Evolutionary conservation across 2,888 invertebrate species (phyloP), one percentile per base, ranked within the genome.

Genomic region (Dasysyrphus tricinctus): DNA sequence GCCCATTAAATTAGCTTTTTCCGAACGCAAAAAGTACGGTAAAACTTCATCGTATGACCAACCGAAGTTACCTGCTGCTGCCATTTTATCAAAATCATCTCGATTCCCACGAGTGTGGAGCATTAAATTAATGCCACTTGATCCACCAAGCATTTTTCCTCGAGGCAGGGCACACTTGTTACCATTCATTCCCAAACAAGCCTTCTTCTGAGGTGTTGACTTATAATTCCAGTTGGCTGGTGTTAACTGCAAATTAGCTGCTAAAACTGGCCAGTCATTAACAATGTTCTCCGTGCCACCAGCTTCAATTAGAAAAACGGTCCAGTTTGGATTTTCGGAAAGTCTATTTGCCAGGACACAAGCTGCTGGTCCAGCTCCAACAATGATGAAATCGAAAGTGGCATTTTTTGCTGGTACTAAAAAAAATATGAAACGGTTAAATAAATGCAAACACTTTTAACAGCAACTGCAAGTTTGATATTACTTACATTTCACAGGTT

Each of bases 81-180:
- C 94, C 94, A 96, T 89, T 89, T 93, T 92, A 88, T 96, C 95
- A 93, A 95, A 96, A 89, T 96, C 96, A 24, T 92, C 91, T 7
- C 93, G 94, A 88, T 95, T 94, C 1, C 96, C 96, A 79, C 96
- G 93, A 0, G 95, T 94, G 91, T 96, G 96, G 73, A 95, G 93
- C 94, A 94, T 94, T 89, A 93, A 94, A 90, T 94, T 94, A 67
- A 94, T 92, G 16, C 93, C 92, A 67, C 93, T 93, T 2, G 93
- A 91, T 2, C 94, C 94, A 0, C 94, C 94, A 0, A 94, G 90
- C 1, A 93, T 93, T 89, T 92, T 94, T n/a, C 94, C 94, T 16
- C 94, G 91, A 2, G 94, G 94, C 90, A 91, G 91, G 6, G 85
- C 75, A 88, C 91, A 91, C 34, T 83, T 57, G n/a, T 89, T 85